phyloP scores from a whole-genome alignment of 2,113 vertebrate species.

The Ochotona princeps region DNA sequence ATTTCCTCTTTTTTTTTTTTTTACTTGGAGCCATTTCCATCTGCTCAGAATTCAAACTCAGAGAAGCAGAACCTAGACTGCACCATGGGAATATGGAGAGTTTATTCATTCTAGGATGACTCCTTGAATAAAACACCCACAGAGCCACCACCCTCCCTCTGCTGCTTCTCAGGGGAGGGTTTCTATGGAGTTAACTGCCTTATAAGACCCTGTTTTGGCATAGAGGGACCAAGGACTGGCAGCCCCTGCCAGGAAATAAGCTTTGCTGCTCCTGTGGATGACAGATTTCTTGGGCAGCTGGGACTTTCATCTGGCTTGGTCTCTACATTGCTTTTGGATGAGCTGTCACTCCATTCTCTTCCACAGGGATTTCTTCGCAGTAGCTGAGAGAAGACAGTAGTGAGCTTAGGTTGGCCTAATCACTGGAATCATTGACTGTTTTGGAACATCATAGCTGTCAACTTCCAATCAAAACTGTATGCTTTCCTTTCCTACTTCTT shows the following conservation, averaged over 20 bases:
- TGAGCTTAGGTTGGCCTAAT: rapidly evolving
- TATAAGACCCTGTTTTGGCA: not conserved
- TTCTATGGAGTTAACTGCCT: too few relatives aligned
- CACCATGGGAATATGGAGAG: rapidly evolving
- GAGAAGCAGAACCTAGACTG: not conserved
- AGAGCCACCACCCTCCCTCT: too few relatives aligned
- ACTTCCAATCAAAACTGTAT: not conserved
- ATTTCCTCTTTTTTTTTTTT: too few relatives aligned
- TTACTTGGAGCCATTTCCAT: not conserved
- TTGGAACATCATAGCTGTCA: not conserved
- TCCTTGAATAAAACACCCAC: not conserved
- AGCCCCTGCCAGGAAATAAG: constrained; percentile 89
- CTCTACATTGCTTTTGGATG: constrained; percentile 95
- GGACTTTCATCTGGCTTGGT: constrained; percentile 95
- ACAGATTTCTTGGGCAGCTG: constrained; percentile 93
- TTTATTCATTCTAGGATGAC: not conserved
- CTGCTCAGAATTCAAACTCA: not conserved
- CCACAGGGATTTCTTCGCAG: constrained; percentile 97
- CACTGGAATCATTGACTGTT: rapidly evolving
- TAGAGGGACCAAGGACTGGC: not conserved
- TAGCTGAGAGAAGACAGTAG: constrained; percentile 86
- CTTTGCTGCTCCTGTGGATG: constrained; percentile 91
- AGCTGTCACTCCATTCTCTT: constrained; percentile 98
- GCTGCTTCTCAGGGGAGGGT: not conserved
- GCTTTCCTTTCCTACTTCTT: not conserved